phyloP scores from a whole-genome alignment of 2,113 vertebrate species.

The Upupa epops region DNA sequence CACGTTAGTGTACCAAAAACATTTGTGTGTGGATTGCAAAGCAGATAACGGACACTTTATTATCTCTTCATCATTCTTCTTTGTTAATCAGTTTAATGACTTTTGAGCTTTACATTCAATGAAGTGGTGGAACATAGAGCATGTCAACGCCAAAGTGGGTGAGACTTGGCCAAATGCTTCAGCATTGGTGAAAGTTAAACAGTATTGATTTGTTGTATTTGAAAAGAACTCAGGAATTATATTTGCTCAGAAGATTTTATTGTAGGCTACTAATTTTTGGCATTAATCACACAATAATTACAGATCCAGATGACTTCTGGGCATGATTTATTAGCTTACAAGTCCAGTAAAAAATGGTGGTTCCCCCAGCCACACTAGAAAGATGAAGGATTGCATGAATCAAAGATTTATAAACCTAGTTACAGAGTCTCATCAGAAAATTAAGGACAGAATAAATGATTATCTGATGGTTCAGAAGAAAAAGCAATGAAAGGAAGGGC shows the following conservation, averaged over 20 bases:
- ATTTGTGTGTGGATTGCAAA: neutral
- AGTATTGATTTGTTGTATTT: neutral
- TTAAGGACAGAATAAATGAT: constrained; percentile 66
- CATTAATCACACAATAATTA: constrained; percentile 25
- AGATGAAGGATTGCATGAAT: constrained; percentile 56
- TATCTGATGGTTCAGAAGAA: constrained; percentile 57
- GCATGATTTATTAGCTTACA: neutral
- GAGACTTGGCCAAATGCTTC: neutral
- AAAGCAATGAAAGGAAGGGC: constrained; percentile 62
- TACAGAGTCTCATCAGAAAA: constrained; percentile 65
- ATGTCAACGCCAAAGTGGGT: neutral
- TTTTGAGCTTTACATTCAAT: neutral
- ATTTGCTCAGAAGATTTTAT: neutral
- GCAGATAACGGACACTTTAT: neutral
- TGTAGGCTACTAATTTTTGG: neutral
- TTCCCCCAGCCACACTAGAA: constrained; percentile 20
- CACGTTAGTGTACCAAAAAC: neutral
- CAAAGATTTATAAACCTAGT: constrained; percentile 69
- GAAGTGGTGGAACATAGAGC: neutral
- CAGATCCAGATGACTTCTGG: neutral
- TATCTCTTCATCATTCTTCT: neutral
- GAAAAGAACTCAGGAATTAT: neutral
- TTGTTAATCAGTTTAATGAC: neutral
- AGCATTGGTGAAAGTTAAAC: neutral
- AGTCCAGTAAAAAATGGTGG: constrained; percentile 14